These are phyloP conservation scores for Bothrops jararaca DNA, from an alignment of 2,113 vertebrate species.

Conservation along the genomic window DNA sequence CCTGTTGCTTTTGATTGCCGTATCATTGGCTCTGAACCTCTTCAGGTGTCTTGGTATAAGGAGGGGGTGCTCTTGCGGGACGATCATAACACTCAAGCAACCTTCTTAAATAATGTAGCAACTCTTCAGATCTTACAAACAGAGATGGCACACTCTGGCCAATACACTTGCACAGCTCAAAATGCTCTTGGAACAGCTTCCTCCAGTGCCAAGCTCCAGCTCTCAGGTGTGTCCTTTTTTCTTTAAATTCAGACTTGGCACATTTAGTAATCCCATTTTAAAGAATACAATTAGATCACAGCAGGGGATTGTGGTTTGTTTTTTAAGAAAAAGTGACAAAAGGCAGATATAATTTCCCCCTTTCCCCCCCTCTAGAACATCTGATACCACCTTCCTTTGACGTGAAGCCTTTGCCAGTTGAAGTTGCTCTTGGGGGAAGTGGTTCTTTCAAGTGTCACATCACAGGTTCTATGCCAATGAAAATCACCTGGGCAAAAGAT, in stretches of 20 bases:
- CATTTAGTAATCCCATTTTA: background rate
- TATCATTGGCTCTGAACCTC: constrained; percentile 88
- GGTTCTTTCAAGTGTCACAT: constrained; percentile 91
- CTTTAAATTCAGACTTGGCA: background rate
- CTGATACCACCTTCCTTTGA: constrained; percentile 92
- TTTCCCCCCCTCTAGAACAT: constrained; percentile 79
- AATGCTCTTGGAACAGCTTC: constrained; percentile 91
- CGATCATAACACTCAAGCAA: constrained; percentile 76
- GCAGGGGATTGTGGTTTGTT: background rate
- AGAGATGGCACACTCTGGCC: constrained; percentile 81
- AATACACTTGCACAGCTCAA: constrained; percentile 89
- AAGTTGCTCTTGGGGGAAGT: constrained; percentile 84
- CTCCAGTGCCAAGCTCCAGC: constrained; percentile 88
- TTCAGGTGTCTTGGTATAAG: constrained; percentile 92
- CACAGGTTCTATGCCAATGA: constrained; percentile 88
- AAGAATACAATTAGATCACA: background rate
- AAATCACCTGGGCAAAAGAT: constrained; percentile 96
- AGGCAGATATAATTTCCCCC: background rate
- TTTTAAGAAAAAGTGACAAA: background rate
- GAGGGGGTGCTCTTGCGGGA: constrained; percentile 80
- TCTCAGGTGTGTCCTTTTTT: constrained; percentile 82
- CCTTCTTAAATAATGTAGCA: constrained; percentile 88
- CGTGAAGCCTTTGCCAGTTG: constrained; percentile 80
- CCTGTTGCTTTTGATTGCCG: constrained; percentile 90
- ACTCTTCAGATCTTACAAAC: constrained; percentile 81